Evolutionary conservation across 2,113 vertebrate genomes (phyloP).

Genomic region (Elanoides forficatus): DNA sequence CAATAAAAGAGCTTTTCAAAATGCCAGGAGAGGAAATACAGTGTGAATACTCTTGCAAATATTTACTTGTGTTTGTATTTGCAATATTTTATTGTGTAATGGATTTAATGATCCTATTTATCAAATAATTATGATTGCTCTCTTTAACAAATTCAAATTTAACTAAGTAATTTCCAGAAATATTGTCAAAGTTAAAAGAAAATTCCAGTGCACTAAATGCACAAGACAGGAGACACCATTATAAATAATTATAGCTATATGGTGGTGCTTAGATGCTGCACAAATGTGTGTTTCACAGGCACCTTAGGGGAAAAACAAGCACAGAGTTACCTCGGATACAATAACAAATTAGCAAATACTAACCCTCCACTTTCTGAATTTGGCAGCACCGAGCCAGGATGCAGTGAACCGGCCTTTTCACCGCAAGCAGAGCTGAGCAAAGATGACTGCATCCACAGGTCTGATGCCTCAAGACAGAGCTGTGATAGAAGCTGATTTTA

Average conservation of each 20-base stretch:
- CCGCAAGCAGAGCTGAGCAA: background rate
- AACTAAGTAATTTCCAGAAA: slow-evolving; percentile 28
- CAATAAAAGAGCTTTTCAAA: slow-evolving; percentile 54
- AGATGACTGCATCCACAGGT: background rate
- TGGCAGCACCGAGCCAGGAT: background rate
- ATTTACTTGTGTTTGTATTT: slow-evolving; percentile 43
- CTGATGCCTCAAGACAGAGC: background rate
- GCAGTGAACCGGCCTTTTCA: background rate
- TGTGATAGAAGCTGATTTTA: background rate
- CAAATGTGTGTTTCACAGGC: background rate
- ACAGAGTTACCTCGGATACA: background rate
- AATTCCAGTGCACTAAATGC: background rate
- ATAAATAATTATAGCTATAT: background rate
- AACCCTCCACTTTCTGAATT: background rate
- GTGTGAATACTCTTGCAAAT: slow-evolving; percentile 42
- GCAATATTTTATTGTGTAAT: slow-evolving; percentile 43
- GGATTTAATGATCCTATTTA: slow-evolving; percentile 51
- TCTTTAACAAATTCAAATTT: slow-evolving; percentile 34
- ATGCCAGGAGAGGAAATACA: slow-evolving; percentile 45
- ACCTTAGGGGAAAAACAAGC: background rate
- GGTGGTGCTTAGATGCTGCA: background rate
- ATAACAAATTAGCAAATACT: background rate
- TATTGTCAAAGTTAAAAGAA: slow-evolving; percentile 35
- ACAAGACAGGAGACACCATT: background rate
- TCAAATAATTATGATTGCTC: slow-evolving; percentile 42